Base-by-base conservation (phyloP, 2,888 invertebrate species). In the Amblyjoppa proteus region DNA sequence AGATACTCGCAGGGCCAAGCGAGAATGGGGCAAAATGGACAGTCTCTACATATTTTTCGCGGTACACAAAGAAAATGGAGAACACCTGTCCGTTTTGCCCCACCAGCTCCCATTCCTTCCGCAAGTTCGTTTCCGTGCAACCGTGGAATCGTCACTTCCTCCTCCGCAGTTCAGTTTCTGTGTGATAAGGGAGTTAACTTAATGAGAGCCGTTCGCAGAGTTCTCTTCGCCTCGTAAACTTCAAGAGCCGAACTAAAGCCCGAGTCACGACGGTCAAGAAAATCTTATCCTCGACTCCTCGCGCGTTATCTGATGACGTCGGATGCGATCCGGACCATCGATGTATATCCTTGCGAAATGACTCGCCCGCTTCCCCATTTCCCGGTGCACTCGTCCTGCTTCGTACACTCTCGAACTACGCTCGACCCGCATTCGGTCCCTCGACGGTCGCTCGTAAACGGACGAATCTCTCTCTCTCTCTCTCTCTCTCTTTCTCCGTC, bases 381-480 rank as follows among this genome's bases (percentile, higher is more conserved):
- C n/a, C 61, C 49, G 73, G 25, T 25, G n/a, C 28, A 41, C 73
- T 74, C 25, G 64, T 73, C 71, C 51, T 38, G 20, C 66, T 64
- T 56, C 25, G 34, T 75, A 51, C 31, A 6, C 81, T 58, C 66
- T 75, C 51, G 56, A 73, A 31, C 73, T 61, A 69, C 58, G 45
- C 70, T 68, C 58, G 51, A 78, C 64, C 70, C 53, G 66, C 58
- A 28, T 68, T 73, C 71, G 58, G 81, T 78, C 58, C 56, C 70
- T 66, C 69, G 79, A 5, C 31, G 34, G 49, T 66, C 77, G 45
- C 82, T 84, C 84, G 70, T 84, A 84, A 87, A 84, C 84, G 73
- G 68, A 70, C 45, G 64, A 70, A 53, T 69, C 78, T 58, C 58
- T 16, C 45, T 16, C 16, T 20, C 20, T 20, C 20, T 20, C 20